These are phyloP conservation scores for Xiphophorus birchmanni DNA, from an alignment of 2,797 vertebrate genomes.

Conservation along the genomic window DNA sequence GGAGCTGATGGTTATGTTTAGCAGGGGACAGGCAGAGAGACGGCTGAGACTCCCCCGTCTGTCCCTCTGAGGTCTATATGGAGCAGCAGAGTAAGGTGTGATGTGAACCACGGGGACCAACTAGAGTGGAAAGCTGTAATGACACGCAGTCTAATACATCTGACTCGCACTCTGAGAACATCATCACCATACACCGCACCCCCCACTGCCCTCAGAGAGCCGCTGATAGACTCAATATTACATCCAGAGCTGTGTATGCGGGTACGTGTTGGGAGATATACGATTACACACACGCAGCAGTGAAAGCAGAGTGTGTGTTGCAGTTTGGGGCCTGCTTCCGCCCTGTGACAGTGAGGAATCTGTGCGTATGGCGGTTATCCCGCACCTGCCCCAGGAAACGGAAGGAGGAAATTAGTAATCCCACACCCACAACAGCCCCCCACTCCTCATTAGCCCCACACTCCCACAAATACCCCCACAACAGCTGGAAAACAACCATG, in stretches of 20 bases:
- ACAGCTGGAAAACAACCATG: constrained; percentile 60
- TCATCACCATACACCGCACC: constrained; percentile 57
- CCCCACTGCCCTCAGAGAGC: constrained; percentile 40
- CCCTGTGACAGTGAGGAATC: constrained; percentile 58
- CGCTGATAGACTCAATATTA: constrained; percentile 42
- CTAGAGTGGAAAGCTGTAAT: constrained; percentile 67
- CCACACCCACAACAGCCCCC: background rate
- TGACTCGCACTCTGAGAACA: constrained; percentile 68
- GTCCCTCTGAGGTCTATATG: constrained; percentile 51
- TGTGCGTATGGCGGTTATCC: constrained; percentile 48
- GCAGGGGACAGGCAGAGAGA: constrained; percentile 35
- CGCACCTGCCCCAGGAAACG: constrained; percentile 77
- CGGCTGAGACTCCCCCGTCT: constrained; percentile 32
- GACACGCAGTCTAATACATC: constrained; percentile 74
- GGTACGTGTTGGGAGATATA: constrained; percentile 37
- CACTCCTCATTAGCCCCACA: constrained; percentile 45
- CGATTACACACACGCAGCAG: constrained; percentile 46
- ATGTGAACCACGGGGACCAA: constrained; percentile 61
- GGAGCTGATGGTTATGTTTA: constrained; percentile 12
- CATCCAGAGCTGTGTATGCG: constrained; percentile 40
- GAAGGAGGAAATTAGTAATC: constrained; percentile 70
- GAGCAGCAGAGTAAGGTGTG: constrained; percentile 56
- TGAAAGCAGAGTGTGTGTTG: constrained; percentile 34
- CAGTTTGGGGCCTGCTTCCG: constrained; percentile 48
- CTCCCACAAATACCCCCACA: constrained; percentile 31